Evolutionary conservation across 1,140 invertebrate genomes (phyloP), one percentile per base, ranked within the genome.

Genomic region (Halictus rubicundus): DNA sequence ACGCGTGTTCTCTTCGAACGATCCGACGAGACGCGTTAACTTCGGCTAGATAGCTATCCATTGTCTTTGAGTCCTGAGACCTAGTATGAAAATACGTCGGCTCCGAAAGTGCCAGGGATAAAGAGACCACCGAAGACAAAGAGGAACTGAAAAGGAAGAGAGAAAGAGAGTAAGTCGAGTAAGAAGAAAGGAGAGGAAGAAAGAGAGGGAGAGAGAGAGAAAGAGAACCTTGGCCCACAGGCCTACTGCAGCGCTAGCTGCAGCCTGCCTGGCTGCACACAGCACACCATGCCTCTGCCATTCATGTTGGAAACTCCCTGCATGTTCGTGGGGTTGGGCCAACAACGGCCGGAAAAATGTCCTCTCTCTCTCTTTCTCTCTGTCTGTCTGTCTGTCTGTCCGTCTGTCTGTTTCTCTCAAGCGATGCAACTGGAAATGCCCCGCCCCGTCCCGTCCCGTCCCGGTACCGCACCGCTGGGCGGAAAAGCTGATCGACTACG

Each of bases 211-310:
- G 72, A 64, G 42, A 54, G 68, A 72, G 69, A 60, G 49, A 73
- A 63, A 74, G 70, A 69, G 61, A 74, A 80, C 73, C 78, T 80
- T 80, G 78, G 78, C 84, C 78, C 74, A 82, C 72, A 71, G 75
- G 75, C 70, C 60, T 82, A 68, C 71, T 73, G 68, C 54, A 81
- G 60, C 65, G 69, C 23, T 39, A 39, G 64, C 64, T 75, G 71
- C 57, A 64, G 59, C 70, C 66, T 70, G 73, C 81, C 32, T 27
- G 71, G 54, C 27, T 37, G 60, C 60, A 63, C 63, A 69, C 60
- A 25, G 39, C 65, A 61, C n/a, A 59, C 60, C 71, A 32, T 71
- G 25, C 49, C 19, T 65, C 76, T 64, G 60, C 74, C 80, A 81
- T 81, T 81, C 80, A 71, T 66, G 75, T 81, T 54, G 66, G 74